phyloP scores from a whole-genome alignment of 2,113 vertebrate species.

The Alaudala cheleensis region DNA sequence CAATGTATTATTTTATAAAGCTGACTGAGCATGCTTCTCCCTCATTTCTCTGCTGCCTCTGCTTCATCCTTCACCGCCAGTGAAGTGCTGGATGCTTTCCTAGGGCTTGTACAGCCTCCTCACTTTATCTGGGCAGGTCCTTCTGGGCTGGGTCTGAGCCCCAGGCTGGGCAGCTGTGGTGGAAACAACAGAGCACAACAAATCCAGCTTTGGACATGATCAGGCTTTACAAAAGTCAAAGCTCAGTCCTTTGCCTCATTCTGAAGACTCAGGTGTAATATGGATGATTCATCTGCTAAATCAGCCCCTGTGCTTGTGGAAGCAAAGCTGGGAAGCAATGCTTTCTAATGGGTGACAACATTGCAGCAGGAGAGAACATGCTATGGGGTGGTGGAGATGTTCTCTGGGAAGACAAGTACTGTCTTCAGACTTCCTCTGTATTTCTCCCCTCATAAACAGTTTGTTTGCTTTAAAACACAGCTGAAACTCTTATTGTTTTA shows the following conservation, averaged over 20 bases:
- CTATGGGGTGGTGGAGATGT: accelerated
- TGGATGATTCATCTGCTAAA: neutral
- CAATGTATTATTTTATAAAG: neutral
- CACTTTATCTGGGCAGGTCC: neutral
- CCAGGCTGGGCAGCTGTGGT: neutral
- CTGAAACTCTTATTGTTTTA: neutral
- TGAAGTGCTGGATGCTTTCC: neutral
- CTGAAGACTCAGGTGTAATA: neutral
- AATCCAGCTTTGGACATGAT: neutral
- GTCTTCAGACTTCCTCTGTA: neutral
- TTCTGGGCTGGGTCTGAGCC: neutral
- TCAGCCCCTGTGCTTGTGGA: too few relatives aligned
- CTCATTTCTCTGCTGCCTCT: neutral
- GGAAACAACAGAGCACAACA: neutral
- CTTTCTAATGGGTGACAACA: neutral
- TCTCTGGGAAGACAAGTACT: neutral
- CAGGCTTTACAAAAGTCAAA: neutral
- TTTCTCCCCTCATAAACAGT: neutral
- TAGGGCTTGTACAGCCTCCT: neutral
- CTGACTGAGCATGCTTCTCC: neutral
- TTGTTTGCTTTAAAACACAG: neutral
- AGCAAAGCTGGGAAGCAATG: neutral
- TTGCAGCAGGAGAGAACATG: neutral
- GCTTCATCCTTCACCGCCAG: neutral
- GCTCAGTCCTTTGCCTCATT: neutral